These are phyloP conservation scores for Sebastes iracundus DNA, from an alignment of 2,797 vertebrate genomes.

Conservation along the genomic window DNA sequence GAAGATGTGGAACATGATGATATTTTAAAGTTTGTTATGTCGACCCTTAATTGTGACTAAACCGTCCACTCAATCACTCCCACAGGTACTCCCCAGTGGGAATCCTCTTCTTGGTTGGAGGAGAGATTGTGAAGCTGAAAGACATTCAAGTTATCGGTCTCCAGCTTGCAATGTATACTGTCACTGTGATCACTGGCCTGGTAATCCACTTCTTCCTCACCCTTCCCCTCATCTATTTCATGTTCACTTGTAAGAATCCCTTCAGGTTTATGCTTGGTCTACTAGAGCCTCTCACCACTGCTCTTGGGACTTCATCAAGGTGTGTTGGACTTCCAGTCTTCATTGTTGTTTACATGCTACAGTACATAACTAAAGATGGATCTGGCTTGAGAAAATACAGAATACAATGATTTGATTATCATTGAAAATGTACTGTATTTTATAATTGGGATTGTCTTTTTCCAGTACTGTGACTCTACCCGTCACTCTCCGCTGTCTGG, in stretches of 20 bases:
- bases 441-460: not conserved
- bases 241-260: conserved; percentile 86
- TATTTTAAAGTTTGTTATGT: not conserved
- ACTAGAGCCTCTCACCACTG: conserved; percentile 86
- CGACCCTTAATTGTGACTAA: not conserved
- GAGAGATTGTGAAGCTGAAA: conserved; percentile 88
- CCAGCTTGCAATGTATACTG: conserved; percentile 74
- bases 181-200: not conserved
- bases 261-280: conserved; percentile 85
- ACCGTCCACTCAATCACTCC: not conserved
- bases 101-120: conserved; percentile 87
- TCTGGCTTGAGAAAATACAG: not conserved
- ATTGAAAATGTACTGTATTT: not conserved
- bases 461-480: conserved; percentile 86
- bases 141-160: conserved; percentile 83
- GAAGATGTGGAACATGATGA: not conserved
- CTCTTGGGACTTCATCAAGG: conserved; percentile 84
- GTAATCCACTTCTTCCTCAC: conserved; percentile 84
- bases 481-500: conserved; percentile 87
- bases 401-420: not conserved
- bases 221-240: conserved; percentile 87
- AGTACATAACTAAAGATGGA: not conserved
- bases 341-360: not conserved
- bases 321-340: not conserved
- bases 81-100: conserved; percentile 80